phyloP scores from a whole-genome alignment of 2,113 vertebrate genomes.

The Maccullochella peelii region DNA sequence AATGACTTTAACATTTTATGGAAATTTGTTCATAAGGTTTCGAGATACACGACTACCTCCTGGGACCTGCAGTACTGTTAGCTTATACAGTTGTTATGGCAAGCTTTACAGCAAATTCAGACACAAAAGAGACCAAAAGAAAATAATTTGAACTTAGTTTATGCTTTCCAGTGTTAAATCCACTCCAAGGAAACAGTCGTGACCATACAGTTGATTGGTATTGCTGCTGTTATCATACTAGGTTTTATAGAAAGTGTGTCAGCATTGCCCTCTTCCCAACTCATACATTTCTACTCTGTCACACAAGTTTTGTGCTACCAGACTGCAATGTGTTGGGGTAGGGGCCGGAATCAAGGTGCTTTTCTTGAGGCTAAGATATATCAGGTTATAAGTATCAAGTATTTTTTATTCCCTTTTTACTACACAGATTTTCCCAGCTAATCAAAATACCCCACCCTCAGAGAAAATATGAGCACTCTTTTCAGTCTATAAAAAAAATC shows the following conservation, averaged over 20 bases:
- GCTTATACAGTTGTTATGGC: neutral
- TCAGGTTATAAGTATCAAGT: neutral
- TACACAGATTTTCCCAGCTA: neutral
- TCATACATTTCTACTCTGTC: neutral
- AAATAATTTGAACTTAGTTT: too few relatives aligned
- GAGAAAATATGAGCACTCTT: neutral
- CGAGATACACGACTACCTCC: neutral
- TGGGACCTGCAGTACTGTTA: neutral
- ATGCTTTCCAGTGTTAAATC: neutral
- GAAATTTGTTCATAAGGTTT: neutral
- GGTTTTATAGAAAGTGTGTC: neutral
- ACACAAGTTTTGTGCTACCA: neutral
- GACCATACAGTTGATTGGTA: neutral
- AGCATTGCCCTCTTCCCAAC: neutral
- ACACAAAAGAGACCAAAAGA: neutral
- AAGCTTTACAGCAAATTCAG: neutral
- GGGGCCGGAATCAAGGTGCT: neutral
- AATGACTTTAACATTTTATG: neutral
- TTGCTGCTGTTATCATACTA: neutral
- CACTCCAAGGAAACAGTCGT: neutral
- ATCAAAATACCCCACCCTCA: neutral
- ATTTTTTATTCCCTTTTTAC: neutral
- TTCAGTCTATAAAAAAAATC: conserved; percentile 1
- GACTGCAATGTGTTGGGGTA: neutral
- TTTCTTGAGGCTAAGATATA: neutral